Conservation (phyloP, 2,113 vertebrate species). For the Lucifuga dentata region DNA sequence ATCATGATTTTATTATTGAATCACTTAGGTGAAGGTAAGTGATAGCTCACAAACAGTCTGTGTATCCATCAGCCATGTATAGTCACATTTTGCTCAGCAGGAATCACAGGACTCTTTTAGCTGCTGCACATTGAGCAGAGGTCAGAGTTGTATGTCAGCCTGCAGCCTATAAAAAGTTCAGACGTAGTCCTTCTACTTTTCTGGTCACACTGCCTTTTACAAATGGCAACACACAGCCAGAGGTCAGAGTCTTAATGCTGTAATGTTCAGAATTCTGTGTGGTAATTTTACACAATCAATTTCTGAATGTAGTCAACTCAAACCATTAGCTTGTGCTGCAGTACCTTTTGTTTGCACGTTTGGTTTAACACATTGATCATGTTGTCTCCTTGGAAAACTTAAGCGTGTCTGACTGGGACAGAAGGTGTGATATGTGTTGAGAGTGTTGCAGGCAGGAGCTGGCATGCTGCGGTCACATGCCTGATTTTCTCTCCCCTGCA, state of each 20-base stretch:
- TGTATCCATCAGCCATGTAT: constrained; percentile 60
- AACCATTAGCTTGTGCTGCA: background rate
- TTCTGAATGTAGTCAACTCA: too few relatives aligned
- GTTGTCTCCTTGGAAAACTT: background rate
- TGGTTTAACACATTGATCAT: background rate
- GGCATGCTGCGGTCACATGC: constrained; percentile 52
- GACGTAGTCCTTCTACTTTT: constrained; percentile 9
- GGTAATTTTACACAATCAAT: too few relatives aligned
- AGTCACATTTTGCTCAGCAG: constrained; percentile 57
- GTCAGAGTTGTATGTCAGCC: constrained; percentile 72
- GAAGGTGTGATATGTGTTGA: constrained; percentile 1
- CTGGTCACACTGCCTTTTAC: background rate
- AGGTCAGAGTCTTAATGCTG: too few relatives aligned
- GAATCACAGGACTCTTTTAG: constrained; percentile 68
- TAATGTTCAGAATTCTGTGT: too few relatives aligned
- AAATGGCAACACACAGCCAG: background rate
- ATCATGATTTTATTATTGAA: constrained; percentile 1
- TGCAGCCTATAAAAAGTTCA: constrained; percentile 67
- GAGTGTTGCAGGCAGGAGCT: constrained; percentile 1
- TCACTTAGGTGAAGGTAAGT: background rate
- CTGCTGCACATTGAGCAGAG: constrained; percentile 38
- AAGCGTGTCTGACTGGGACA: background rate
- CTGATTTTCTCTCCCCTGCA: constrained; percentile 16
- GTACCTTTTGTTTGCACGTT: too few relatives aligned
- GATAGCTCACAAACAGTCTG: background rate